phyloP scores from a whole-genome alignment of 2,888 invertebrate species.

The Drosophila formosana region DNA sequence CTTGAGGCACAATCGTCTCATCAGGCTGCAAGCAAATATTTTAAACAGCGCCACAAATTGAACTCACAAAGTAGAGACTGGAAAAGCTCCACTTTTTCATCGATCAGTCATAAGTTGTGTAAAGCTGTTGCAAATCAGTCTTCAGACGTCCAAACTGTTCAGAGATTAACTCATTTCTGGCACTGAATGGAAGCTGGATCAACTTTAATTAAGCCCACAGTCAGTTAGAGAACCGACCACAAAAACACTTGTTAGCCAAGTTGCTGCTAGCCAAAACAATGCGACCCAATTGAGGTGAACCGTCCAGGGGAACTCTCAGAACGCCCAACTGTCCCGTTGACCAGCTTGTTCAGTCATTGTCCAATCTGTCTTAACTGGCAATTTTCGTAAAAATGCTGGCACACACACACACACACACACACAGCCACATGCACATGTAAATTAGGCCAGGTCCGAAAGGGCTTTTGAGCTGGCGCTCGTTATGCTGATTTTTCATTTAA shows the following conservation, averaged over 20 bases:
- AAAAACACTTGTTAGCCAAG: constrained; percentile 60
- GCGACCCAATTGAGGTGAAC: constrained; percentile 35
- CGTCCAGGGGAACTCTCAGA: background rate
- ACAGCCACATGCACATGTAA: constrained; percentile 31
- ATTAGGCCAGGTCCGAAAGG: constrained; percentile 32
- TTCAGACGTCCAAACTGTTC: background rate
- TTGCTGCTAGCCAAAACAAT: constrained; percentile 36
- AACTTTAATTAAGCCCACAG: constrained; percentile 63
- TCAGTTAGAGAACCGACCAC: constrained; percentile 35
- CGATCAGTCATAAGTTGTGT: background rate
- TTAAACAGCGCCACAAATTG: constrained; percentile 4
- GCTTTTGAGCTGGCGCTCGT: constrained; percentile 26
- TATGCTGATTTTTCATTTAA: constrained; percentile 71
- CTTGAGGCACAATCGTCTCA: constrained; percentile 18
- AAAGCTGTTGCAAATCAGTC: background rate
- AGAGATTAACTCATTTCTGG: constrained; percentile 58
- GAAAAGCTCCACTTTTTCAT: background rate
- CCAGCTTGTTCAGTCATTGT: constrained; percentile 19
- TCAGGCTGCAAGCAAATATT: background rate
- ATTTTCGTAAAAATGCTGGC: constrained; percentile 71
- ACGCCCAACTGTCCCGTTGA: constrained; percentile 20
- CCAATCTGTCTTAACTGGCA: constrained; percentile 67
- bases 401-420: background rate
- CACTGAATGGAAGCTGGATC: constrained; percentile 30
- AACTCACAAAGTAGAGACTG: background rate